Base-by-base conservation (phyloP, 2,797 vertebrate genomes). In the Anabas testudineus region DNA sequence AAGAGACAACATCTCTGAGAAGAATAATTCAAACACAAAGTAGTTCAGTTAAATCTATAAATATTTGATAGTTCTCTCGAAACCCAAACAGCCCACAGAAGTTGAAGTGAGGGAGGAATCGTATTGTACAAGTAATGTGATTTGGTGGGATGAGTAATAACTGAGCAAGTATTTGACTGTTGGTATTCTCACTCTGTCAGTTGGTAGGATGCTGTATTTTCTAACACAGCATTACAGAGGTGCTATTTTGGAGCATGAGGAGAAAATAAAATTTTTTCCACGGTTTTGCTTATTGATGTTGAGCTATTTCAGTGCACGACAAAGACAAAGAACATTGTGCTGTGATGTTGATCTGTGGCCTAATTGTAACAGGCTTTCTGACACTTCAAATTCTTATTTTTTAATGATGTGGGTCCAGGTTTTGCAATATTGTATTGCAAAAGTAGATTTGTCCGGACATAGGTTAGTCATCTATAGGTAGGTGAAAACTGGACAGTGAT, bases 381-480 rank as follows among this genome's bases (percentile, higher is more conserved):
- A 32, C 36, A 41, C 3, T 36, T 42, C n/a, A n/a, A n/a, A n/a
- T n/a, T n/a, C n/a, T 30, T 30, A 30, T 28, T 5, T 30, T 30
- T 30, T 30, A 53, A 22, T 18, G 1, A n/a, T 53, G 32, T 37
- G 42, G 37, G 36, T 26, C 42, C 4, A n/a, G 30, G 61, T 62
- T 74, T 7, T 5, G n/a, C 12, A 65, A n/a, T 51, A 32, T 14
- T 24, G 43, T 52, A 56, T 43, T 62, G 49, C n/a, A n/a, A n/a
- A n/a, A n/a, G n/a, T n/a, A n/a, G n/a, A 21, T 49, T 21, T 60
- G 49, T 53, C 39, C 37, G 65, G 37, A 76, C 73, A 68, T 28
- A 28, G 48, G 26, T 80, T 70, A 86, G 68, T 82, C 80, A 84
- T 68, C 49, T 28, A 67, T 59, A 81, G 70, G 70, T 78, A 83